Percentiles rank a stretch among this genome's conserved stretches.
phyloP scores from a whole-genome alignment of 2,797 vertebrate species.

The Sebastes melanostomus region DNA sequence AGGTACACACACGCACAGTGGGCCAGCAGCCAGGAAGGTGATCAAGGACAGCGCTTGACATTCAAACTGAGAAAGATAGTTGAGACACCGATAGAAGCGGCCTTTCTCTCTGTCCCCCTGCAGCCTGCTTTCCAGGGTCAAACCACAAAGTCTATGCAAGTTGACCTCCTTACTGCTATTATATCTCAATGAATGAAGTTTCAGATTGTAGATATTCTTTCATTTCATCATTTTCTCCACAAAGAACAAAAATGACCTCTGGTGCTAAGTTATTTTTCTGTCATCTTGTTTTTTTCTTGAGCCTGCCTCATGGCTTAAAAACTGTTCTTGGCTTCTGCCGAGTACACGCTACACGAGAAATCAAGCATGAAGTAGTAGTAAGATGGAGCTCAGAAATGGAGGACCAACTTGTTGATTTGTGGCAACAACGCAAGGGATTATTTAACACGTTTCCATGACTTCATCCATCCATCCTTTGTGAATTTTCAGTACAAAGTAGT shows the following conservation, averaged over 20 bases:
- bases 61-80: conserved; percentile 4
- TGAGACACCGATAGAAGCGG: background rate
- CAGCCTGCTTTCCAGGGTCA: conserved; percentile 4
- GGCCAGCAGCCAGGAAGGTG: background rate
- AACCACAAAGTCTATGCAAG: background rate
- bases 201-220: background rate
- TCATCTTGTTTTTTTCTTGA: too few relatives aligned
- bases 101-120: background rate
- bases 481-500: too few relatives aligned
- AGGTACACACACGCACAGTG: background rate
- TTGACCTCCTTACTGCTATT: conserved; percentile 3
- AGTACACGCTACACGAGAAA: too few relatives aligned
- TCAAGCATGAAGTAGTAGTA: too few relatives aligned
- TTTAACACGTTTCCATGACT: too few relatives aligned
- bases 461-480: too few relatives aligned
- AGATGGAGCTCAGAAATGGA: too few relatives aligned
- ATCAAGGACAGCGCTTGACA: conserved; percentile 28
- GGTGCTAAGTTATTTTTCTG: too few relatives aligned
- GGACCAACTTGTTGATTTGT: too few relatives aligned
- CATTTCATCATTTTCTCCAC: background rate
- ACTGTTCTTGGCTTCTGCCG: too few relatives aligned
- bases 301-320: too few relatives aligned
- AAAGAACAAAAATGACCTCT: background rate
- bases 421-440: too few relatives aligned
- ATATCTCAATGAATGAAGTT: background rate